A percentile compares a stretch with the other conserved stretches of the same genome.
phyloP scores from a whole-genome alignment of 2,113 vertebrate genomes.

The Coryphaenoides rupestris region DNA sequence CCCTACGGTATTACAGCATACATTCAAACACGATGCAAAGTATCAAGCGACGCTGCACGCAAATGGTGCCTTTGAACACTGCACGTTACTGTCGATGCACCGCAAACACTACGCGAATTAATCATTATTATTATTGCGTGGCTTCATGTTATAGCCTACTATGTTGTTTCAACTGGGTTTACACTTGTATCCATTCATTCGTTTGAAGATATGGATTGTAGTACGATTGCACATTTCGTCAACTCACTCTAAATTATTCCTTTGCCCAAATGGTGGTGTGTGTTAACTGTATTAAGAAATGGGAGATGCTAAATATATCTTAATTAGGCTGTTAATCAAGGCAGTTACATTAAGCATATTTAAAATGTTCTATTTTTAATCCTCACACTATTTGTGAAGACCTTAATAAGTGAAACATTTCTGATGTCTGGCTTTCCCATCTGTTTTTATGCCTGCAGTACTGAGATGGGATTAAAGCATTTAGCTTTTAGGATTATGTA shows the following conservation, averaged over 20 bases:
- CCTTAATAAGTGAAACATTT: conserved; percentile 56
- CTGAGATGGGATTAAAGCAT: conserved; percentile 73
- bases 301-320: not conserved
- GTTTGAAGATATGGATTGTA: too few species aligned
- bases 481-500: conserved; percentile 75
- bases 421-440: conserved; percentile 57
- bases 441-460: conserved; percentile 64
- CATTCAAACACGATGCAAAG: conserved; percentile 64
- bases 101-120: too few species aligned
- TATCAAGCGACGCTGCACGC: conserved; percentile 44
- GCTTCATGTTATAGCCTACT: too few species aligned
- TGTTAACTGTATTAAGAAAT: not conserved
- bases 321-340: conserved; percentile 42
- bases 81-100: too few species aligned
- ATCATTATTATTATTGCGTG: too few species aligned
- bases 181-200: too few species aligned
- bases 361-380: too few species aligned
- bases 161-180: too few species aligned
- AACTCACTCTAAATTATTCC: too few species aligned
- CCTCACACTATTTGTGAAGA: conserved; percentile 8
- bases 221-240: too few species aligned
- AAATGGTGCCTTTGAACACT: conserved; percentile 38
- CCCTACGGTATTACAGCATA: conserved; percentile 22
- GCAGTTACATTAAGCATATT: conserved; percentile 44
- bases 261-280: too few species aligned